These are phyloP conservation scores for Catharus ustulatus DNA, from an alignment of 2,797 vertebrate species.

Conservation along the genomic window DNA sequence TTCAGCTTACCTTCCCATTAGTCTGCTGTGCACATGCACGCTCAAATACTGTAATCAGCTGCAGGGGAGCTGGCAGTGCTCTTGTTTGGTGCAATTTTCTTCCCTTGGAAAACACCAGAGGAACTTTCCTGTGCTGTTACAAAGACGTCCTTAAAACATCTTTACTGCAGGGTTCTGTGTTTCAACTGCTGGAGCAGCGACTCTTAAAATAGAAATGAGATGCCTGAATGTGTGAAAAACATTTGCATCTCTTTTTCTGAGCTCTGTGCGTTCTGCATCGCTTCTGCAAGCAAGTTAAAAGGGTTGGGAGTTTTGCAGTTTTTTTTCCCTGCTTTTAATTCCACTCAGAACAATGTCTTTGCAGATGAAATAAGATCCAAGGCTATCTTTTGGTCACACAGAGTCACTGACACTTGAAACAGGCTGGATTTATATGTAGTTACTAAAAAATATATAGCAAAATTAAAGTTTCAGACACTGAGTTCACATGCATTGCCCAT, in stretches of 20 bases:
- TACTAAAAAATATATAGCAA: constrained; percentile 76
- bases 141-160: neutral
- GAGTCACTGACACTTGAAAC: constrained; percentile 50
- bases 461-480: constrained; percentile 62
- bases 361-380: constrained; percentile 39
- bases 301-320: neutral
- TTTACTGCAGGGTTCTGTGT: constrained; percentile 14
- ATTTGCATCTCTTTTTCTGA: constrained; percentile 33
- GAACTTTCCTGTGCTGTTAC: neutral
- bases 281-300: constrained; percentile 1
- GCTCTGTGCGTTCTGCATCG: neutral
- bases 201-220: constrained; percentile 41
- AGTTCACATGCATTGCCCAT: constrained; percentile 38
- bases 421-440: constrained; percentile 71
- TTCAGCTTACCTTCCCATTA: neutral
- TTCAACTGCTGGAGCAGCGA: neutral
- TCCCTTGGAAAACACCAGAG: neutral
- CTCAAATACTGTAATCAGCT: neutral
- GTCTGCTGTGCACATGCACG: neutral
- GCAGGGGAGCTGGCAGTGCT: neutral
- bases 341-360: neutral
- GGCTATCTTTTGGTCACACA: constrained; percentile 26
- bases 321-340: neutral
- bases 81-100: neutral
- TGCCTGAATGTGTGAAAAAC: constrained; percentile 38